Evolutionary conservation across 1,140 invertebrate species (phyloP).

Genomic region (Gryllus bimaculatus): DNA sequence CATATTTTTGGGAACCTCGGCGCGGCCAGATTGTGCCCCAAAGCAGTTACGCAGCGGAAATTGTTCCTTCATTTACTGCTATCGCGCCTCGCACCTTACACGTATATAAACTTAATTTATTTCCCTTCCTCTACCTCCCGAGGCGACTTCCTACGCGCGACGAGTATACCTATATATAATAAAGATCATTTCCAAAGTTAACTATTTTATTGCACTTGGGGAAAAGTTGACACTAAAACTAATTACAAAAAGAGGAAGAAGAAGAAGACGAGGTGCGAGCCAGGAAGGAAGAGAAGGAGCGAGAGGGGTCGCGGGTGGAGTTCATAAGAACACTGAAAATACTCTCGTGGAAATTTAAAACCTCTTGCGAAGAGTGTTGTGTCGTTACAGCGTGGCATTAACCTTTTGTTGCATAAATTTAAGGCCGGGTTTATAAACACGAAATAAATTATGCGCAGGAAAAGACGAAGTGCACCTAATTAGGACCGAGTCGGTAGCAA

Average conservation of each 20-base stretch:
- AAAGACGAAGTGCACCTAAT: neutral
- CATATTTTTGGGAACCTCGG: too few relatives aligned
- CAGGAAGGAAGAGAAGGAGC: neutral
- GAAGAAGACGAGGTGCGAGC: neutral
- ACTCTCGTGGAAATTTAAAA: neutral
- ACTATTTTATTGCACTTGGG: conserved; percentile 4
- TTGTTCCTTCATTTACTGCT: conserved; percentile 16
- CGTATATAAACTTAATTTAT: conserved; percentile 17
- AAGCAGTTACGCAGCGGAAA: conserved; percentile 8
- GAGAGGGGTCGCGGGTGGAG: neutral
- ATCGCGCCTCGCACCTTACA: conserved; percentile 13
- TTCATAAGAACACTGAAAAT: conserved; percentile 5
- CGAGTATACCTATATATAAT: neutral
- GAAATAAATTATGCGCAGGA: neutral
- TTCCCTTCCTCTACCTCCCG: conserved; percentile 8
- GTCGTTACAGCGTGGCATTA: neutral
- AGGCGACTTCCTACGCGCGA: neutral
- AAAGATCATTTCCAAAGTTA: conserved; percentile 5
- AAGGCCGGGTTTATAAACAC: neutral
- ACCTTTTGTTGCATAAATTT: neutral
- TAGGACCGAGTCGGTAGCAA: neutral
- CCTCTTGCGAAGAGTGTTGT: neutral
- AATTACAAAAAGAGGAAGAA: conserved; percentile 5
- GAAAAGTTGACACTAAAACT: conserved; percentile 1
- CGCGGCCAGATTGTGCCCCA: neutral